A percentile compares a stretch with the other conserved stretches of the same genome.
These are phyloP conservation scores for Urosaurus nigricauda DNA, from an alignment of 2,797 vertebrate species.

Conservation along the genomic window DNA sequence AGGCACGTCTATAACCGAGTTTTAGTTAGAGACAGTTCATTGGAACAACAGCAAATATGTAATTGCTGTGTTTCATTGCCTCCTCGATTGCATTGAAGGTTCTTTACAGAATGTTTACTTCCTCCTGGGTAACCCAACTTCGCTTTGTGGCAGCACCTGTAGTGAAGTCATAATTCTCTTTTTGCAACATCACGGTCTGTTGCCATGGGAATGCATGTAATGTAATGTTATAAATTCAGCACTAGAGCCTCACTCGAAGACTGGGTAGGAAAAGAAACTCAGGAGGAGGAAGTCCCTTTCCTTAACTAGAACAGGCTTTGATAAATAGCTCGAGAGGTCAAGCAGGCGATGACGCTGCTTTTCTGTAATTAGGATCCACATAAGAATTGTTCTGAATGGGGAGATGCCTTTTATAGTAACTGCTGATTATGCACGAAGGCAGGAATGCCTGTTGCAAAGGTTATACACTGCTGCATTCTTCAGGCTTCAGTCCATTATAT, in stretches of 20 bases:
- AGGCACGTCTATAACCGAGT: neutral
- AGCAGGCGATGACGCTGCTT: constrained; percentile 16
- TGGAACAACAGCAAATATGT: neutral
- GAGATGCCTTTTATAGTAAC: constrained; percentile 38
- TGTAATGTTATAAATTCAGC: constrained; percentile 30
- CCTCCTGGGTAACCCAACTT: constrained; percentile 17
- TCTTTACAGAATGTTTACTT: constrained; percentile 40
- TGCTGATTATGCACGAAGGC: constrained; percentile 25
- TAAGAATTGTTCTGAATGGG: constrained; percentile 32
- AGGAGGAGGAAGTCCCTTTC: constrained; percentile 1
- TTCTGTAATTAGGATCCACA: constrained; percentile 33
- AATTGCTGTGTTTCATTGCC: neutral
- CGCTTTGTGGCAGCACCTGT: constrained; percentile 35
- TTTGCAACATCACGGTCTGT: constrained; percentile 38
- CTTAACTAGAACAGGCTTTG: constrained; percentile 15
- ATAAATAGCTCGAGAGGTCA: constrained; percentile 24
- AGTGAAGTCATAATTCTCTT: constrained; percentile 43
- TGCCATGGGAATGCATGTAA: constrained; percentile 41
- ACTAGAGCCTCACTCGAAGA: neutral
- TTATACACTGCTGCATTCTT: constrained; percentile 2
- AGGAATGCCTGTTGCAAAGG: constrained; percentile 28
- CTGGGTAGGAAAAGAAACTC: constrained; percentile 1
- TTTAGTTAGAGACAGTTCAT: neutral
- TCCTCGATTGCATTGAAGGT: neutral
- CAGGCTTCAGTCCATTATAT: constrained; percentile 8